phyloP scores from a whole-genome alignment of 2,888 invertebrate genomes.

The Deilephila elpenor region DNA sequence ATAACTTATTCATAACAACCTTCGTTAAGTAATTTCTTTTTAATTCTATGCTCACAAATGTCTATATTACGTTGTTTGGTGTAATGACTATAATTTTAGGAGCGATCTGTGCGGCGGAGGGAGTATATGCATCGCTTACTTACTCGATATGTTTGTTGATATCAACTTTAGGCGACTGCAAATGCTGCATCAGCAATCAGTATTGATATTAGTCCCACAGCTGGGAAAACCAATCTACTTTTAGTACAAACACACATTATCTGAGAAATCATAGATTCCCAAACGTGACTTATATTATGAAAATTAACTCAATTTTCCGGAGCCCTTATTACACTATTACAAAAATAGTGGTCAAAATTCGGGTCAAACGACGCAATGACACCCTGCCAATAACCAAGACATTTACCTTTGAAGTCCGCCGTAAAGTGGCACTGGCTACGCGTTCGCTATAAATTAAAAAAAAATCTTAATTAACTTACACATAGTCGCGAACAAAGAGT shows the following conservation, averaged over 20 bases:
- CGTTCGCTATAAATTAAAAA: slow-evolving; percentile 17
- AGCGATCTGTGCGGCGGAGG: background rate
- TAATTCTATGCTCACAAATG: background rate
- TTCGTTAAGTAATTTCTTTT: background rate
- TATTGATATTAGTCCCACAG: no score
- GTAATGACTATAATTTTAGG: slow-evolving; percentile 10
- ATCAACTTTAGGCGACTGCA: no score
- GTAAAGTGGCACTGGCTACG: background rate
- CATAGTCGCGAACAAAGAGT: slow-evolving; percentile 22
- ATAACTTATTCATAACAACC: slow-evolving; percentile 20
- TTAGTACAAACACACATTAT: no score
- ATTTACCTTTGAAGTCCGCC: background rate
- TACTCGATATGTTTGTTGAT: no score
- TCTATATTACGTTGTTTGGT: background rate
- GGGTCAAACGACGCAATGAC: background rate
- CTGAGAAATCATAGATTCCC: no score
- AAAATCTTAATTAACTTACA: slow-evolving; percentile 24
- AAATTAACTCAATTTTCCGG: no score
- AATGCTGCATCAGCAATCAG: no score
- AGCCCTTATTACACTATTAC: background rate
- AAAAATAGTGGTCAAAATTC: background rate
- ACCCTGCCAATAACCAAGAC: background rate
- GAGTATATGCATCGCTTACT: background rate
- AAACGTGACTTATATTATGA: no score
- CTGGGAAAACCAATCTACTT: no score